A percentile compares a stretch with the other conserved stretches of the same genome.
Conservation (phyloP, 2,113 vertebrate genomes). For the Gnathonemus echidnorhynchus region DNA sequence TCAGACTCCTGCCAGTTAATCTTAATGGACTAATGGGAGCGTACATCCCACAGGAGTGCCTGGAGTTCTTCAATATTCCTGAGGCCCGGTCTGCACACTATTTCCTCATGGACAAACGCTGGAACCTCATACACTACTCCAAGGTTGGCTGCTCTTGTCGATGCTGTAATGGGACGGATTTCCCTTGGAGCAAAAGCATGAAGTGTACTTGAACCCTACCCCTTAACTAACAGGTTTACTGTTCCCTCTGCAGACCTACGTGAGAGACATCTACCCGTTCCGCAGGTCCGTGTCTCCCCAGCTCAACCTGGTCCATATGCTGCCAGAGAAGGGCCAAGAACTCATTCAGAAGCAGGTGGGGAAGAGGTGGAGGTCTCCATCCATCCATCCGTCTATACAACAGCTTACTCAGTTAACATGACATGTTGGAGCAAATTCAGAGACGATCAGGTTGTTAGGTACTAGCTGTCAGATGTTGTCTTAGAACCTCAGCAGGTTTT, state of each 20-base stretch:
- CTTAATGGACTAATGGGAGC: neutral
- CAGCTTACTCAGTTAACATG: neutral
- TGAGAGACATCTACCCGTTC: conserved; percentile 96
- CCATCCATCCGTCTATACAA: neutral
- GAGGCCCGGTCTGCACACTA: conserved; percentile 91
- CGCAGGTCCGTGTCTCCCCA: conserved; percentile 93
- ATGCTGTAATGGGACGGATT: neutral
- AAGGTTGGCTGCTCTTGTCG: conserved; percentile 64
- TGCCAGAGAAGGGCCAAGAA: conserved; percentile 91
- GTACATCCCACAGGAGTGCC: conserved; percentile 72
- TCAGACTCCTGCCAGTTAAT: neutral
- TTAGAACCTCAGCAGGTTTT: neutral
- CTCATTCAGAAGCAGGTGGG: conserved; percentile 95
- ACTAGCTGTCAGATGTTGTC: neutral
- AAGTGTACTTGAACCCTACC: neutral
- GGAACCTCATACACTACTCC: conserved; percentile 97
- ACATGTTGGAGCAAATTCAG: neutral
- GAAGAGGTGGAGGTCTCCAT: neutral
- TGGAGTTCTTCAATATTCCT: conserved; percentile 98
- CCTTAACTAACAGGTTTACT: neutral
- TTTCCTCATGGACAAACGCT: conserved; percentile 97
- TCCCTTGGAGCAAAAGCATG: neutral
- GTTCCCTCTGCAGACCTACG: conserved; percentile 72
- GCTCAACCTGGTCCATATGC: conserved; percentile 94
- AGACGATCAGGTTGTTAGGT: neutral